phyloP scores from a whole-genome alignment of 2,888 invertebrate species.

The Deroplatys truncata region DNA sequence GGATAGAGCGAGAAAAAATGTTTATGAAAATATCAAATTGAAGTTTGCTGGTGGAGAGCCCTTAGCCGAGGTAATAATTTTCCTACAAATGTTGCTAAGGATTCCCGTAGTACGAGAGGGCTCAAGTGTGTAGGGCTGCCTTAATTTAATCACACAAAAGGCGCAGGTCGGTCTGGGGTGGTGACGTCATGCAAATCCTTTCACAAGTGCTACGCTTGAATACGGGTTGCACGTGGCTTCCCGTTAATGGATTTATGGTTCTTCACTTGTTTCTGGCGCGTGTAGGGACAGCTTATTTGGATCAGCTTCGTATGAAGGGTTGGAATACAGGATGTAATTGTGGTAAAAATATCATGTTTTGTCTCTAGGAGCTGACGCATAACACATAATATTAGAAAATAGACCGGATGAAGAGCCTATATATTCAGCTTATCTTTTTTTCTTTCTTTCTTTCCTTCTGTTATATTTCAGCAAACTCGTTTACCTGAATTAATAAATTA shows the following conservation, averaged over 20 bases:
- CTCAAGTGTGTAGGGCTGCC: not conserved
- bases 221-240: not conserved
- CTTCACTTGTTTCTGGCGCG: not conserved
- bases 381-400: too few species aligned
- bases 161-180: not conserved
- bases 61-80: not conserved
- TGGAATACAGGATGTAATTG: too few species aligned
- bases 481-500: too few species aligned
- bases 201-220: not conserved
- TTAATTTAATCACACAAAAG: not conserved
- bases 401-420: too few species aligned
- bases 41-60: not conserved
- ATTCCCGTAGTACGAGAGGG: not conserved
- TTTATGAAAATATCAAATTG: not conserved
- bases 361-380: too few species aligned
- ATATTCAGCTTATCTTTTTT: too few species aligned
- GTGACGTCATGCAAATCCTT: not conserved
- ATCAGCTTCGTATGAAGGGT: not conserved
- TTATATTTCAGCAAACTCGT: too few species aligned
- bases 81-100: not conserved
- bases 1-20: not conserved
- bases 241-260: not conserved
- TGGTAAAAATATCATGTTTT: too few species aligned
- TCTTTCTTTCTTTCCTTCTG: too few species aligned
- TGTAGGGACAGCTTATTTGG: not conserved